Percentiles rank a stretch among this genome's conserved stretches.
Conservation (phyloP, 2,797 vertebrate genomes). For the Peromyscus aztecus region DNA sequence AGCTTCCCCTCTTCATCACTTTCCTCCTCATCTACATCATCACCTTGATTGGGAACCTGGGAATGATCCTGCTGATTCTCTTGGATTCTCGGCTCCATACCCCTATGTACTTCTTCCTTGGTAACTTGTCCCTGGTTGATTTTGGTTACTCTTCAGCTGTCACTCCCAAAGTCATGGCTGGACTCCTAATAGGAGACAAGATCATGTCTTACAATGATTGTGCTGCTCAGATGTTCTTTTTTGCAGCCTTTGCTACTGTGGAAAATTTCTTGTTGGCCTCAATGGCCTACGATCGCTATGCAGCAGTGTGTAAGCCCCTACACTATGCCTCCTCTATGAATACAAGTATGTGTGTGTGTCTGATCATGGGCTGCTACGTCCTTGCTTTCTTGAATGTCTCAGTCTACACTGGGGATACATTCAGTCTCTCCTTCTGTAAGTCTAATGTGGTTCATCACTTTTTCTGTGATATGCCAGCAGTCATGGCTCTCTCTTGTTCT, state of each 20-base stretch:
- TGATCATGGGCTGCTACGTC: background rate
- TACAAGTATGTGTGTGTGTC: background rate
- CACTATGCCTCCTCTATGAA: constrained; percentile 11
- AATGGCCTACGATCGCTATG: constrained; percentile 27
- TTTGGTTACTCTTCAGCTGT: background rate
- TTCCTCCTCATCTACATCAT: background rate
- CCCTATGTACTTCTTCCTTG: constrained; percentile 16
- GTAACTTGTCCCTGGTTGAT: constrained; percentile 7
- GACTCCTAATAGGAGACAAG: background rate
- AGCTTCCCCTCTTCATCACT: background rate
- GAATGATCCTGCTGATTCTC: background rate
- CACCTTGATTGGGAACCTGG: background rate
- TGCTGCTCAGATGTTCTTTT: constrained; percentile 18
- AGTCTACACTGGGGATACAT: constrained; percentile 41
- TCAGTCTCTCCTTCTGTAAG: constrained; percentile 57
- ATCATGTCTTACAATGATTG: background rate
- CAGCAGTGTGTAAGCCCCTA: background rate
- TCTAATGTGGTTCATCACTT: constrained; percentile 73
- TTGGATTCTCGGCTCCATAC: constrained; percentile 3
- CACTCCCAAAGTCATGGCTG: background rate
- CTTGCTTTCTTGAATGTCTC: constrained; percentile 65
- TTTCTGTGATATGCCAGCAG: constrained; percentile 75
- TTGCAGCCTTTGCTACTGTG: background rate
- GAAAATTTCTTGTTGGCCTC: background rate
- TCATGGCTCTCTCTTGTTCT: constrained; percentile 67